Evolutionary conservation across 2,888 invertebrate genomes (phyloP).

Genomic region (Polylopha cassiicola): DNA sequence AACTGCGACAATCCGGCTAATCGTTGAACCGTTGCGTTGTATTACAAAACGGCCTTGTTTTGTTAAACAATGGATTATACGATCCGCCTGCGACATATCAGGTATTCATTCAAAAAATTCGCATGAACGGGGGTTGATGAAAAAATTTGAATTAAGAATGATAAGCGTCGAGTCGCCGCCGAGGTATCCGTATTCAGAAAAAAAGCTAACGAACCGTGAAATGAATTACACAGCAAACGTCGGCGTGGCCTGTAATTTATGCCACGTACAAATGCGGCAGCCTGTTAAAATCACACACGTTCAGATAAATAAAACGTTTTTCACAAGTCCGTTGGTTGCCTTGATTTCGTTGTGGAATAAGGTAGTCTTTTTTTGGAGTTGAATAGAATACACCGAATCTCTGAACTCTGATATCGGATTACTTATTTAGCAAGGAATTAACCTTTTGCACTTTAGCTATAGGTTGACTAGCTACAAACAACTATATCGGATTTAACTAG

Average conservation of each 20-base stretch:
- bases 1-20: too few species aligned
- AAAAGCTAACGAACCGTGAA: constrained; percentile 29
- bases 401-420: background rate
- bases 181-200: constrained; percentile 21
- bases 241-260: constrained; percentile 25
- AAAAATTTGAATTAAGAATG: constrained; percentile 16
- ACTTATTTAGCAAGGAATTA: too few species aligned
- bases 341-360: constrained; percentile 20
- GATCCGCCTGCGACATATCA: too few species aligned
- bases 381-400: background rate
- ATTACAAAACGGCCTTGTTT: too few species aligned
- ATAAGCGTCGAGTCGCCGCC: constrained; percentile 8
- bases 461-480: too few species aligned
- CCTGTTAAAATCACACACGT: constrained; percentile 26
- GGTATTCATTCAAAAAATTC: constrained; percentile 2
- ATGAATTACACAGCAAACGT: constrained; percentile 26
- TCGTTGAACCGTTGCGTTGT: too few species aligned
- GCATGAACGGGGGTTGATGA: constrained; percentile 9
- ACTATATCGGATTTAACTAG: too few species aligned
- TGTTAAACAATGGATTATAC: too few species aligned
- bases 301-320: constrained; percentile 24
- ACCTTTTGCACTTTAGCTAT: too few species aligned
- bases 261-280: constrained; percentile 22
- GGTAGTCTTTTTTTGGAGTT: constrained; percentile 9
- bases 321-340: constrained; percentile 18